phyloP scores from a whole-genome alignment of 2,113 vertebrate species.

The Morone chrysops region DNA sequence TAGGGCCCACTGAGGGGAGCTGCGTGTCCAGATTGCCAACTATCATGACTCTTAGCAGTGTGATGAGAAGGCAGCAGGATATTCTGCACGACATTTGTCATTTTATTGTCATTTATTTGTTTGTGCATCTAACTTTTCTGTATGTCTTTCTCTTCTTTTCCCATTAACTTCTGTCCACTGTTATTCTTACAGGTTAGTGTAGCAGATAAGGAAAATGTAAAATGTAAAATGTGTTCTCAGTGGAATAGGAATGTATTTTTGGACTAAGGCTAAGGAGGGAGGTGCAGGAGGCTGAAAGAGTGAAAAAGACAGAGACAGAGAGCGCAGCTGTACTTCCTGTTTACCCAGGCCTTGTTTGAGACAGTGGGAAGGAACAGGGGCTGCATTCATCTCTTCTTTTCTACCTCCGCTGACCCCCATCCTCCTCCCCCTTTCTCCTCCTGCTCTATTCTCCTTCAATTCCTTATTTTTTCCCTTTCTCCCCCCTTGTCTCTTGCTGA shows the following conservation, averaged over 20 bases:
- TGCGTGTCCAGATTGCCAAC: conserved; percentile 97
- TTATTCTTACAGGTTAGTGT: conserved; percentile 11
- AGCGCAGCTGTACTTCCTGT: conserved; percentile 84
- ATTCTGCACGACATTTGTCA: conserved; percentile 83
- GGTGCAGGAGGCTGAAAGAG: conserved; percentile 48
- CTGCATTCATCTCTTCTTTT: conserved; percentile 77
- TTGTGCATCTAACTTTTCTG: neutral
- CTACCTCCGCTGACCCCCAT: conserved; percentile 74
- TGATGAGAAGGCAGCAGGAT: conserved; percentile 75
- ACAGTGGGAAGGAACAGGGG: conserved; percentile 78
- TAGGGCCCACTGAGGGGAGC: conserved; percentile 93
- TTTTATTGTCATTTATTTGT: neutral
- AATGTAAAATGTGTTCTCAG: conserved; percentile 38
- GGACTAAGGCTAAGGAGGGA: conserved; percentile 33
- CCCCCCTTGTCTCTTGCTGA: conserved; percentile 42
- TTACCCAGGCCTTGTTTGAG: conserved; percentile 78
- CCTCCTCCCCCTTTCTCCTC: conserved; percentile 44
- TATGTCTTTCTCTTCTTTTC: neutral
- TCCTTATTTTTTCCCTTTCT: conserved; percentile 30
- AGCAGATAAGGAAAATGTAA: conserved; percentile 35
- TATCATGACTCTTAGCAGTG: conserved; percentile 83
- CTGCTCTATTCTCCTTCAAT: conserved; percentile 50
- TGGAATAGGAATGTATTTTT: conserved; percentile 66
- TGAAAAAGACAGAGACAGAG: conserved; percentile 43
- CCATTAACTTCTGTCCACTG: neutral